Evolutionary conservation across 2,797 vertebrate genomes (phyloP).

Genomic region (Streptopelia turtur): DNA sequence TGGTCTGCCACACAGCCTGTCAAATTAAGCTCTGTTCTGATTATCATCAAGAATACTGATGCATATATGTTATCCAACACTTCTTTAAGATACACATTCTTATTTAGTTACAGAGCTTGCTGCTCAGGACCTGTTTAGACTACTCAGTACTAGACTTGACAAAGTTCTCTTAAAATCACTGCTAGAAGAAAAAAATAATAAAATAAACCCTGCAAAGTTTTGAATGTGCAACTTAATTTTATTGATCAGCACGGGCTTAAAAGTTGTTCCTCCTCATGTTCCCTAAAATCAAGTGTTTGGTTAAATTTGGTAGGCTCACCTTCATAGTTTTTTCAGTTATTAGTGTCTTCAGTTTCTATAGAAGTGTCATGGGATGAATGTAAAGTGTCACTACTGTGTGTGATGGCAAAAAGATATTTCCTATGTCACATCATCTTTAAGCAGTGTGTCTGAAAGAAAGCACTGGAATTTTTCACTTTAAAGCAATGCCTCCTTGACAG

Average conservation of each 20-base stretch:
- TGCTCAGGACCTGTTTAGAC: background rate
- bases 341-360: background rate
- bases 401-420: background rate
- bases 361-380: background rate
- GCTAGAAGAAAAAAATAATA: background rate
- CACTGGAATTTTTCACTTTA: background rate
- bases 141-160: background rate
- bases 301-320: background rate
- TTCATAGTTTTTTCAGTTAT: background rate
- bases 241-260: background rate
- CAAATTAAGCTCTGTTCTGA: background rate
- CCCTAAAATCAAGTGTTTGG: background rate
- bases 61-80: background rate
- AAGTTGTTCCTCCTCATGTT: background rate
- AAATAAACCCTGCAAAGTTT: background rate
- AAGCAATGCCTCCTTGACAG: background rate
- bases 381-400: rapidly evolving
- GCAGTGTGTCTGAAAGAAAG: background rate
- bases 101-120: background rate
- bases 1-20: background rate
- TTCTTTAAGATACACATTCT: background rate
- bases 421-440: background rate
- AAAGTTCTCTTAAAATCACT: background rate
- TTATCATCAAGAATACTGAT: background rate
- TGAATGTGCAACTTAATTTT: background rate